A percentile compares a stretch with the other conserved stretches of the same genome.
Conservation (phyloP, 2,113 vertebrate species). For the Zapornia atra region DNA sequence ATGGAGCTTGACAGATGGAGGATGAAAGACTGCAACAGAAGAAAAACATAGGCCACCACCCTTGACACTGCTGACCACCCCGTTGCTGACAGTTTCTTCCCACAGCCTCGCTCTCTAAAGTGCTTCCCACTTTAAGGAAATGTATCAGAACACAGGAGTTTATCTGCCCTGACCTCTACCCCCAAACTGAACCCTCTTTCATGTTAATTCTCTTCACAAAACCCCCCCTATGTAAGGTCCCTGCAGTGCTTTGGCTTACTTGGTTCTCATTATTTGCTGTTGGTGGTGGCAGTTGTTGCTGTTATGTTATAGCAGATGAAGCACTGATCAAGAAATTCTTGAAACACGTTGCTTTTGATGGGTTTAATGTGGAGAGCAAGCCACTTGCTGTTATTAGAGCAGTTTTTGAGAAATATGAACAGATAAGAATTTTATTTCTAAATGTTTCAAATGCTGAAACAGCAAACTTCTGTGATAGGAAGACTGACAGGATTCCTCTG, state of each 20-base stretch:
- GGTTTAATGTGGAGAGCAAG: background rate
- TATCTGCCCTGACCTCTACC: conserved; percentile 80
- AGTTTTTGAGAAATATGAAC: background rate
- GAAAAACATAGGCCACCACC: conserved; percentile 73
- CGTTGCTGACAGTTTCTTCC: conserved; percentile 71
- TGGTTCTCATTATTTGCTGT: conserved; percentile 65
- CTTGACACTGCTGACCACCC: conserved; percentile 69
- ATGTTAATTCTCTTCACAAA: conserved; percentile 79
- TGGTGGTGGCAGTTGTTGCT: background rate
- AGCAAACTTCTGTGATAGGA: background rate
- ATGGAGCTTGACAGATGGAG: conserved; percentile 70
- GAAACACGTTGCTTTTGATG: background rate
- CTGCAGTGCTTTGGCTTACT: conserved; percentile 62
- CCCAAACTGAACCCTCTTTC: conserved; percentile 77
- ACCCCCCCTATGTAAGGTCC: conserved; percentile 73
- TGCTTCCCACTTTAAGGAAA: conserved; percentile 75
- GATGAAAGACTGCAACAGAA: conserved; percentile 71
- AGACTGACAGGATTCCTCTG: background rate
- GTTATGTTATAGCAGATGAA: conserved; percentile 44
- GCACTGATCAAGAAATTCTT: conserved; percentile 24
- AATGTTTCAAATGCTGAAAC: background rate
- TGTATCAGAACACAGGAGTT: conserved; percentile 78
- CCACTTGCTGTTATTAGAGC: background rate
- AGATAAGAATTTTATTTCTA: background rate
- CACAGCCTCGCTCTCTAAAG: conserved; percentile 70